Evolutionary conservation across 1,140 invertebrate species (phyloP), one percentile per base, ranked within the genome.

Genomic region (Drosophila gunungcola): DNA sequence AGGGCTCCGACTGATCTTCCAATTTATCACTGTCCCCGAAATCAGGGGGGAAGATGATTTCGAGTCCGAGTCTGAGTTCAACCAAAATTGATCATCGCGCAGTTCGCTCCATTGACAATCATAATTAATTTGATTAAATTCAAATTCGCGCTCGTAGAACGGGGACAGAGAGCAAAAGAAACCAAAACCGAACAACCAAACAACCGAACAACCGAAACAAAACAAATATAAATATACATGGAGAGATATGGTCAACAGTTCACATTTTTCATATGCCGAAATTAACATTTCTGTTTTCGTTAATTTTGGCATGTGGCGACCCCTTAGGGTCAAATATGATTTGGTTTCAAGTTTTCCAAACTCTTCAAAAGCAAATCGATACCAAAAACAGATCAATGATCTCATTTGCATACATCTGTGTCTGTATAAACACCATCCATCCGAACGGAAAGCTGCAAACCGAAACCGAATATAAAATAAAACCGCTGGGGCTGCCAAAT

Each of bases 41-140:
- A 0, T 11, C 36, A 3, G 2, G 27, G 34, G 58, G 58, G 72
- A 55, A 78, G 58, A 21, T 25, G 58, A 21, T 6, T 9, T 7
- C 16, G 58, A 21, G 13, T 9, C 13, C 16, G n/a, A 41, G n/a
- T 41, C 11, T 46, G 36, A 43, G 46, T 21, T 32, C 34, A 29
- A 32, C 65, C 51, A 70, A 72, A 72, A 72, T 72, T 72, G 65
- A 72, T 72, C 68, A 69, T 74, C 74, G 57, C 69, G 60, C 60
- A 78, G 69, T 74, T 70, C 76, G 73, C 45, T 62, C 75, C 56
- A 73, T 84, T 82, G 80, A 83, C 80, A 83, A 78, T 82, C 80
- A 88, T 88, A 88, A 89, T 89, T 89, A 89, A 89, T 90, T 89
- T 89, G 80, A 89, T 89, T 84, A 90, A 80, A 90, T 89, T 89